A percentile compares a stretch with the other conserved stretches of the same genome.
Evolutionary conservation across 2,797 vertebrate species (phyloP).

Genomic region (Psittacula derbiana): DNA sequence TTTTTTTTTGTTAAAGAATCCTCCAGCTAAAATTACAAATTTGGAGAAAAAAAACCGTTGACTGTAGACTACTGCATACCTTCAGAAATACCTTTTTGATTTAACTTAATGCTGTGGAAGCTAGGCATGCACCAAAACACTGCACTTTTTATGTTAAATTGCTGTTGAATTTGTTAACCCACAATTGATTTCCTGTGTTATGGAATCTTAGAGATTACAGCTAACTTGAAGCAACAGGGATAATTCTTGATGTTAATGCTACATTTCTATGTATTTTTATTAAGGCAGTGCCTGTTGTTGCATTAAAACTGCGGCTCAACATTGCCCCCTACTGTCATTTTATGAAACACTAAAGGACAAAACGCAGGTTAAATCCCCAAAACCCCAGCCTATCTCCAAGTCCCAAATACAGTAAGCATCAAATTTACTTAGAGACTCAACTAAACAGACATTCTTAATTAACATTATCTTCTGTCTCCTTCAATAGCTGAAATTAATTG

Average conservation of each 20-base stretch:
- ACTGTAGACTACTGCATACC: not conserved
- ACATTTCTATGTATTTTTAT: constrained; percentile 64
- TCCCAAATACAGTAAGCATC: not conserved
- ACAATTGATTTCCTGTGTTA: constrained; percentile 81
- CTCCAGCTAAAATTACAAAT: constrained; percentile 31
- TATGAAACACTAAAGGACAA: not conserved
- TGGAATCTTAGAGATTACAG: constrained; percentile 77
- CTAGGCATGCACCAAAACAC: constrained; percentile 70
- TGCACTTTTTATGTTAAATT: constrained; percentile 76
- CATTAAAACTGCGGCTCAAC: constrained; percentile 81
- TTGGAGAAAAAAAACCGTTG: not conserved
- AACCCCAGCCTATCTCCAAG: not conserved
- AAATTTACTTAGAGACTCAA: not conserved
- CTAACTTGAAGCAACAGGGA: constrained; percentile 78
- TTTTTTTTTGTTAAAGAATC: not conserved
- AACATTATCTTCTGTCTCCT: constrained; percentile 60
- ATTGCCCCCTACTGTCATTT: constrained; percentile 88
- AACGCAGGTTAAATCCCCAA: not conserved
- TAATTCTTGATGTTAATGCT: constrained; percentile 76
- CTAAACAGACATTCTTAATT: constrained; percentile 38
- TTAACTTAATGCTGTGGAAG: constrained; percentile 67
- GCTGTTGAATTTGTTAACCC: constrained; percentile 82
- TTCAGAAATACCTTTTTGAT: constrained; percentile 54
- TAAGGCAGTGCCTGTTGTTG: not conserved
- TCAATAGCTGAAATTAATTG: constrained; percentile 65